Conservation (phyloP, 2,113 vertebrate species). For the Lophochroa leadbeateri region DNA sequence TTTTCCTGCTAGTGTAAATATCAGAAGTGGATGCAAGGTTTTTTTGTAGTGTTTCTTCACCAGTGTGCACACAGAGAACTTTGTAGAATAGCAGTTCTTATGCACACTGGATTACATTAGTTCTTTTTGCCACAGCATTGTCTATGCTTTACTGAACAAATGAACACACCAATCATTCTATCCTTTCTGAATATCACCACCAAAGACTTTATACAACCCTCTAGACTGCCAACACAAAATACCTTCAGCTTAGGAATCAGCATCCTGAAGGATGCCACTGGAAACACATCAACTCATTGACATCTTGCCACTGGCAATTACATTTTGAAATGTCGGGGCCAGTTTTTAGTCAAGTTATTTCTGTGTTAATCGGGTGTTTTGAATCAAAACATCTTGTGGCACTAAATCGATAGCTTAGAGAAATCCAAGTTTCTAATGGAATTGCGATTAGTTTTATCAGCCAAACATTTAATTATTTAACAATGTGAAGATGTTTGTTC, state of each 20-base stretch:
- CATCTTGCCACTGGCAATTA: not conserved
- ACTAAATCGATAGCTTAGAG: not conserved
- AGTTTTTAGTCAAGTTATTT: not conserved
- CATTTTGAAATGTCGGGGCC: not conserved
- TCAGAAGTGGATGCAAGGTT: not conserved
- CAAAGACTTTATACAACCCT: not conserved
- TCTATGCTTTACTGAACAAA: not conserved
- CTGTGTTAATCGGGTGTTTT: not conserved
- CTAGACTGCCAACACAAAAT: not conserved
- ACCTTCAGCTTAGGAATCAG: not conserved
- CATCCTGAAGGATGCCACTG: not conserved
- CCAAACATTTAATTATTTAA: not conserved
- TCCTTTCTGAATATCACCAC: not conserved
- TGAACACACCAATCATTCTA: not conserved
- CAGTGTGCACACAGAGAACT: not conserved
- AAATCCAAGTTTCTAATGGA: not conserved
- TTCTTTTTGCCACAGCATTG: not conserved
- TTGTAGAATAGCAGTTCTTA: not conserved
- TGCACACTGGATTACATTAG: not conserved
- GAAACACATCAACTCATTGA: not conserved
- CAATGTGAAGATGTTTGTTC: not conserved
- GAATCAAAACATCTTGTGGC: not conserved
- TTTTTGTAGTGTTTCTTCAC: not conserved
- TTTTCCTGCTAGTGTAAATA: not conserved
- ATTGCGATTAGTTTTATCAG: not conserved